A percentile compares a stretch with the other conserved stretches of the same genome.
Conservation (phyloP, 1,140 invertebrate species). For the roundworm (Caenorhabditis elegans) region WBcel235 BX284605.5:11350001-11350500, state of each 20-base stretch:
- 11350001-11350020: too few species aligned
- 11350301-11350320: conserved; percentile 35
- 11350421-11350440: conserved; percentile 29
- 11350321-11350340: conserved; percentile 40
- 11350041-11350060: too few species aligned
- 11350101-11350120: too few species aligned
- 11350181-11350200: conserved; percentile 1
- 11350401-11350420: conserved; percentile 4
- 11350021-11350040: too few species aligned
- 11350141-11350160: background rate
- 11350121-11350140: too few species aligned
- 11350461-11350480: background rate
- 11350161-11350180: background rate
- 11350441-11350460: background rate
- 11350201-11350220: background rate
- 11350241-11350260: background rate
- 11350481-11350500: background rate
- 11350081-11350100: too few species aligned
- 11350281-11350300: conserved; percentile 33
- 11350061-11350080: too few species aligned
- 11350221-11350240: background rate
- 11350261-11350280: background rate
- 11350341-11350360: conserved; percentile 35
- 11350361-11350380: conserved; percentile 33
- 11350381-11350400: conserved; percentile 22